phyloP scores from a whole-genome alignment of 2,797 vertebrate species.

The Rhinophrynus dorsalis region DNA sequence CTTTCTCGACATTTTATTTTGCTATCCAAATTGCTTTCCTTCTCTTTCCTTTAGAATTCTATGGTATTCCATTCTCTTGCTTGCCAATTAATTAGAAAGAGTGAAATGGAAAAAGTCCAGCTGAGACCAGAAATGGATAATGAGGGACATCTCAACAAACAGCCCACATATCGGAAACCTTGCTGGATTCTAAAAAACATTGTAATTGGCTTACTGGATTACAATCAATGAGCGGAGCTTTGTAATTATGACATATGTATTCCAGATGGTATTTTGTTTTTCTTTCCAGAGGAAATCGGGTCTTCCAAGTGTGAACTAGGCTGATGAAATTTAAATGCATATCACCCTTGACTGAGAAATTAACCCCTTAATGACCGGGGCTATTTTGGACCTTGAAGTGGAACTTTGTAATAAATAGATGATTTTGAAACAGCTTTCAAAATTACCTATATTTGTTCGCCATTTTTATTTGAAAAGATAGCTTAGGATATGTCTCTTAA shows the following conservation, averaged over 20 bases:
- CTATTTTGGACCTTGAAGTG: too few relatives aligned
- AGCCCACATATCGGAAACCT: conserved; percentile 18
- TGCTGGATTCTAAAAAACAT: conserved; percentile 19
- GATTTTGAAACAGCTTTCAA: too few relatives aligned
- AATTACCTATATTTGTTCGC: too few relatives aligned
- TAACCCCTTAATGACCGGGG: too few relatives aligned
- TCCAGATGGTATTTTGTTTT: conserved; percentile 40
- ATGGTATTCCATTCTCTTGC: neutral
- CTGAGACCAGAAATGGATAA: neutral
- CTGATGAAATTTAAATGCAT: conserved; percentile 30
- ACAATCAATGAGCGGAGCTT: conserved; percentile 22
- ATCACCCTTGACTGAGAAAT: neutral
- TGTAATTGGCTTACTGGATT: conserved; percentile 40
- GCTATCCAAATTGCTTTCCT: neutral
- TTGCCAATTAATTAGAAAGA: neutral
- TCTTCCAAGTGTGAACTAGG: conserved; percentile 41
- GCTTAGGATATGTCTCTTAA: too few relatives aligned
- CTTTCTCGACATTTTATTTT: neutral
- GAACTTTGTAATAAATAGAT: too few relatives aligned
- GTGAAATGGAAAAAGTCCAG: conserved; percentile 13
- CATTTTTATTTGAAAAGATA: too few relatives aligned
- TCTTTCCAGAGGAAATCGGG: conserved; percentile 31
- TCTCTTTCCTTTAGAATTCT: too few relatives aligned
- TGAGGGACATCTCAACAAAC: neutral
- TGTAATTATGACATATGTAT: conserved; percentile 35